Evolutionary conservation across 2,888 invertebrate genomes (phyloP), one percentile per base, ranked within the genome.

Genomic region (Stenurella melanura): DNA sequence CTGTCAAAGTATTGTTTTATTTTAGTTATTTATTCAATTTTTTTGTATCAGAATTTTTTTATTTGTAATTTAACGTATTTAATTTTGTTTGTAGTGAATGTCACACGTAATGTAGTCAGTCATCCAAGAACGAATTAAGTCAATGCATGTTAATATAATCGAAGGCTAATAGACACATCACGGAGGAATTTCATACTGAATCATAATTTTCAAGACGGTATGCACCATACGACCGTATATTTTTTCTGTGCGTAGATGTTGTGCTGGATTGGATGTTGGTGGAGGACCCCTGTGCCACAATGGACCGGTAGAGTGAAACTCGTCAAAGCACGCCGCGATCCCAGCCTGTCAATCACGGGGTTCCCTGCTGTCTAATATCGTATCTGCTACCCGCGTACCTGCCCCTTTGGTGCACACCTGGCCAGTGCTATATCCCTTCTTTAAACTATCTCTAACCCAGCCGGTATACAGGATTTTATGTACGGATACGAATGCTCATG

Each of bases 321-420:
- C 71, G 71, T 71, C 71, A 71, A 71, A 71, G 71, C 71, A 26
- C 71, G 71, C 71, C 71, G 71, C 71, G 71, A 50, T 61, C 71
- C 71, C 61, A 50, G 71, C 71, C 87, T 87, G 88, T 88, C 88
- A 88, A 88, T 88, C 88, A 87, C 82, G 73, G 78, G 86, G 86
- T 85, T 84, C 86, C 86, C 86, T 86, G 86, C 86, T 87, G 87
- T 88, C 87, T 88, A 86, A 86, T 85, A 80, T 80, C 81, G 82
- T 84, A 84, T 81, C 83, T 81, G 83, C 84, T 84, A 84, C 82
- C 82, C 78, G 75, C 77, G 81, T 80, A 80, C 79, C 78, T 76
- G 79, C 78, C 79, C 71, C 71, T 71, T 71, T 42, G 34, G 73
- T 58, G 73, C 66, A 73, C 73, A 66, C 73, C 73, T 73, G 73